Evolutionary conservation across 2,888 invertebrate species (phyloP), one percentile per base, ranked within the genome.

Genomic region (Stenodera caucasica): DNA sequence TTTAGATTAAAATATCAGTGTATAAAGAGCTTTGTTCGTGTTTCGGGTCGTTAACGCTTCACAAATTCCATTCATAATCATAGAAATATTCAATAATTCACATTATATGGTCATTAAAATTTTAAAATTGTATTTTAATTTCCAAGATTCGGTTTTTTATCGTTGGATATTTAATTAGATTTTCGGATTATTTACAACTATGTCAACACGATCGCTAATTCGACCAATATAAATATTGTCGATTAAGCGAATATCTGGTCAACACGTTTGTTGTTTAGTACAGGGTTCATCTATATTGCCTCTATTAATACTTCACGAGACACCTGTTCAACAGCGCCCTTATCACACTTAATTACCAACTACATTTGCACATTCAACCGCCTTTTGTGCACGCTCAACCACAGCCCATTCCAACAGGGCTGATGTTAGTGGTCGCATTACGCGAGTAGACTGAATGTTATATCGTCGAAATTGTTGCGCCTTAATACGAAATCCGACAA

Each of bases 101-200:
- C 14, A 14, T 15, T 30, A 29, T 26, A 9, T 15, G 7, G 40
- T 21, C 11, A 18, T 40, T 40, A 40, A 18, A 8, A 40, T 40
- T 40, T 11, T 18, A 18, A 18, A 9, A 2, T 40, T 40, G 18
- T 40, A 18, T 9, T 11, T 37, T 21, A 15, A 9, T 23, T 14
- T n/a, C n/a, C n/a, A n/a, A n/a, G n/a, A n/a, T n/a, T n/a, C n/a
- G n/a, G n/a, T n/a, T n/a, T n/a, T n/a, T n/a, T n/a, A n/a, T n/a
- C n/a, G n/a, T n/a, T n/a, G n/a, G n/a, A n/a, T n/a, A n/a, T 26
- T 26, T 26, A 26, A 26, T 26, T 26, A 26, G 5, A 26, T 5
- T 26, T 26, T 26, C 65, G 70, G 69, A 71, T 70, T 71, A 71
- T 70, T 69, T 70, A 70, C 70, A 69, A 62, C 65, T 64, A 67